These are phyloP conservation scores for Numenius arquata DNA, from an alignment of 2,113 vertebrate species.

Conservation along the genomic window DNA sequence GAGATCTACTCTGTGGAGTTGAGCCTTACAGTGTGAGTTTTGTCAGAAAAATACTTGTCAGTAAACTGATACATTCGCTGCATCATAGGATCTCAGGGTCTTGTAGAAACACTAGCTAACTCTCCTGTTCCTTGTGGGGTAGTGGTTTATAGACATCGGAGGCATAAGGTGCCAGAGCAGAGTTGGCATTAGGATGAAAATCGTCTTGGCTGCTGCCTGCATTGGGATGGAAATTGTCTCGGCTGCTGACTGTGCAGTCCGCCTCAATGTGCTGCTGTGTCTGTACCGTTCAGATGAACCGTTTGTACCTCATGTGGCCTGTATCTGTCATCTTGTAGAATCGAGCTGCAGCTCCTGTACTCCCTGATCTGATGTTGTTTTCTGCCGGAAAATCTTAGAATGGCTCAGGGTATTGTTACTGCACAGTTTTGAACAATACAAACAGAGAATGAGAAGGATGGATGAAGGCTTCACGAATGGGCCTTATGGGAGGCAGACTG, in stretches of 20 bases:
- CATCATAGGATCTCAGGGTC: background rate
- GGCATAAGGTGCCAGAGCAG: background rate
- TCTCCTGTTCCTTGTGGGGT: background rate
- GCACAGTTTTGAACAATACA: background rate
- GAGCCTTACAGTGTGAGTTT: background rate
- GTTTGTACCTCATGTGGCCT: background rate
- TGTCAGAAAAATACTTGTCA: background rate
- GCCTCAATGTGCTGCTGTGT: background rate
- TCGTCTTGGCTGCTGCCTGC: background rate
- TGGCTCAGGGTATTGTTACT: background rate
- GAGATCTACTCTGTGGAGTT: background rate
- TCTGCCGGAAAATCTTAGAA: background rate
- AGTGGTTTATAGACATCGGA: background rate
- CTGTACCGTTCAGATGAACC: background rate
- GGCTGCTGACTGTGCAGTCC: accelerated
- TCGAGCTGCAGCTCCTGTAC: accelerated
- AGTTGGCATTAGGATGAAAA: background rate
- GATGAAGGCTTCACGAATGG: background rate
- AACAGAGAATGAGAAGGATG: background rate
- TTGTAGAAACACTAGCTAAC: background rate
- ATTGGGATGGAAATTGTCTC: background rate
- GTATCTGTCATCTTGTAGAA: background rate
- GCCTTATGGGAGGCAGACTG: background rate
- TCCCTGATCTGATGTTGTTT: background rate
- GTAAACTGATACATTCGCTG: background rate